phyloP scores from a whole-genome alignment of 1,140 invertebrate species.

The Drosophila miranda region DNA sequence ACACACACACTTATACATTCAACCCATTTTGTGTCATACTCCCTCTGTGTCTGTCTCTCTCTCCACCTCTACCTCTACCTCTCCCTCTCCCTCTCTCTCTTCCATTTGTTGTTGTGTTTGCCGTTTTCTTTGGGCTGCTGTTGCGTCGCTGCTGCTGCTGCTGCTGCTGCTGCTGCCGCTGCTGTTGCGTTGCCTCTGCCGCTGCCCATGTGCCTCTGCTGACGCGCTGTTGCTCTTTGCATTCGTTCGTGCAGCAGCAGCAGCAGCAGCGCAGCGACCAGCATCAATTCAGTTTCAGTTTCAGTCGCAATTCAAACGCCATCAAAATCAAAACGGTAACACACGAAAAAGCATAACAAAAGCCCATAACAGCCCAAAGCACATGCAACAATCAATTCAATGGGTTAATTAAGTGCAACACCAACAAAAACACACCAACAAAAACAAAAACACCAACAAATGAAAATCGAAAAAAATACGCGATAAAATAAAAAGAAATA shows the following conservation, averaged over 20 bases:
- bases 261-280: slow-evolving; percentile 14
- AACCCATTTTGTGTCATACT: too few relatives aligned
- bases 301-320: slow-evolving; percentile 80
- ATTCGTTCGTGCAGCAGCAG: slow-evolving; percentile 32
- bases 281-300: slow-evolving; percentile 73
- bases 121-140: slow-evolving; percentile 44
- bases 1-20: too few relatives aligned
- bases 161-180: slow-evolving; percentile 10
- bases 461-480: too few relatives aligned
- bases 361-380: slow-evolving; percentile 40
- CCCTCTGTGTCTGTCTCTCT: too few relatives aligned
- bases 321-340: slow-evolving; percentile 80
- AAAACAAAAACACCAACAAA: too few relatives aligned
- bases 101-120: slow-evolving; percentile 18
- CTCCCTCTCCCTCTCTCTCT: too few relatives aligned
- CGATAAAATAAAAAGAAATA: too few relatives aligned
- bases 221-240: slow-evolving; percentile 25
- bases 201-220: slow-evolving; percentile 23
- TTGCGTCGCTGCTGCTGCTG: slow-evolving; percentile 21
- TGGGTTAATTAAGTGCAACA: too few relatives aligned
- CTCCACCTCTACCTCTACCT: too few relatives aligned
- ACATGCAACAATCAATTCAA: too few relatives aligned
- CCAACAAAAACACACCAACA: too few relatives aligned
- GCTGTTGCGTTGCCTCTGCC: neutral
- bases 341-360: slow-evolving; percentile 57